Percentiles rank a stretch among this genome's conserved stretches.
phyloP scores from a whole-genome alignment of 1,140 invertebrate genomes.

The Anoplophora glabripennis region DNA sequence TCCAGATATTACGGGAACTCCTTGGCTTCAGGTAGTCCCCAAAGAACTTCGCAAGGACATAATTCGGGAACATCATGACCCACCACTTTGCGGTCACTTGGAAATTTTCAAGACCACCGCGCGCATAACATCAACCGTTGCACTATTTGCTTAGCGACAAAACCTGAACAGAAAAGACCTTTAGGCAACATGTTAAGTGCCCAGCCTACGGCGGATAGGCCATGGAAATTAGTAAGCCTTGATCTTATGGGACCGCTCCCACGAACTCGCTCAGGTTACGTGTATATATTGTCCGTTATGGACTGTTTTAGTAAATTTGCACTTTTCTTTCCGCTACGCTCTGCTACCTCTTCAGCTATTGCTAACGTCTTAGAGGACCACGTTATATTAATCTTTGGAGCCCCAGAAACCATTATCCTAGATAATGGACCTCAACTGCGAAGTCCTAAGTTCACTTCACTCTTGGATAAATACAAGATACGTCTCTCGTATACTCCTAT shows the following conservation, averaged over 20 bases:
- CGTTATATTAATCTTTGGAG: slow-evolving; percentile 25
- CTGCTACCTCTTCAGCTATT: neutral
- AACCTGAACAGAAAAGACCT: too few species aligned
- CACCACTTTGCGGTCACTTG: too few species aligned
- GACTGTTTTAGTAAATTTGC: slow-evolving; percentile 16
- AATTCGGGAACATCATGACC: slow-evolving; percentile 30
- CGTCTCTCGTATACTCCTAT: slow-evolving; percentile 3
- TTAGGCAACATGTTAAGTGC: slow-evolving; percentile 33
- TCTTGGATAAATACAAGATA: neutral
- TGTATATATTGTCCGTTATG: slow-evolving; percentile 6
- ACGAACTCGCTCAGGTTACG: neutral
- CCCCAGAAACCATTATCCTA: slow-evolving; percentile 7
- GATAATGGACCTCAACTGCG: slow-evolving; percentile 10
- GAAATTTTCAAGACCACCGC: too few species aligned
- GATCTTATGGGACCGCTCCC: slow-evolving; percentile 4
- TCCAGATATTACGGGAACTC: slow-evolving; percentile 2
- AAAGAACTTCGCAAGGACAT: slow-evolving; percentile 20
- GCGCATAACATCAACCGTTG: slow-evolving; percentile 28
- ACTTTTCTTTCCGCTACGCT: slow-evolving; percentile 1
- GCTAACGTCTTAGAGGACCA: slow-evolving; percentile 12
- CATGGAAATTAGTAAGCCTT: slow-evolving; percentile 4
- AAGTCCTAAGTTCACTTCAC: neutral
- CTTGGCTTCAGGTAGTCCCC: slow-evolving; percentile 38
- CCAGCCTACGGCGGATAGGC: neutral
- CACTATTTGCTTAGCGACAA: slow-evolving; percentile 25